Conservation (phyloP, 2,888 invertebrate genomes). For the Neoitamus cyanurus region DNA sequence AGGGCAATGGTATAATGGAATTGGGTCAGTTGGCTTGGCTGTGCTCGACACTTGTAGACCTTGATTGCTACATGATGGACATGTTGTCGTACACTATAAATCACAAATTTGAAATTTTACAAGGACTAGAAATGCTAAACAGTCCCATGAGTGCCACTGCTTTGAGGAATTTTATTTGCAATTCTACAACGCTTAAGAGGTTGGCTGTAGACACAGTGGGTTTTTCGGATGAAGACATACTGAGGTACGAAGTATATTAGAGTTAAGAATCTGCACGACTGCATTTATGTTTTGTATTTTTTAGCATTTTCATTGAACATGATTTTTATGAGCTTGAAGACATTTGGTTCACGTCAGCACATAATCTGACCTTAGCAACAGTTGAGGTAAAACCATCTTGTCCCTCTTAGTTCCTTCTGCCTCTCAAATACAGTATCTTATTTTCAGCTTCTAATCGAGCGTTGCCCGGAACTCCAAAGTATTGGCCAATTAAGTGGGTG, state of each 20-base stretch:
- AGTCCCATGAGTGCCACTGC: slow-evolving; percentile 71
- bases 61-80: slow-evolving; percentile 77
- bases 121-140: slow-evolving; percentile 75
- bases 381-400: slow-evolving; percentile 11
- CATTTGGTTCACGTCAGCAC: slow-evolving; percentile 77
- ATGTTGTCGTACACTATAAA: slow-evolving; percentile 71
- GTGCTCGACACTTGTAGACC: slow-evolving; percentile 71
- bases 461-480: slow-evolving; percentile 73
- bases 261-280: background rate
- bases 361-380: slow-evolving; percentile 70
- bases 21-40: slow-evolving; percentile 71
- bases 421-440: background rate
- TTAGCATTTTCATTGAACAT: slow-evolving; percentile 74
- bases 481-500: slow-evolving; percentile 77
- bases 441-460: slow-evolving; percentile 71
- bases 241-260: slow-evolving; percentile 65
- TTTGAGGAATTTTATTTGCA: slow-evolving; percentile 72
- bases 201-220: slow-evolving; percentile 75
- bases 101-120: slow-evolving; percentile 71
- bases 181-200: slow-evolving; percentile 72
- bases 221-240: slow-evolving; percentile 75
- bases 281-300: background rate
- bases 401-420: background rate
- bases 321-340: slow-evolving; percentile 74
- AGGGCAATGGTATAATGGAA: slow-evolving; percentile 70